phyloP scores from a whole-genome alignment of 1,140 invertebrate genomes.

The Ooceraea biroi region DNA sequence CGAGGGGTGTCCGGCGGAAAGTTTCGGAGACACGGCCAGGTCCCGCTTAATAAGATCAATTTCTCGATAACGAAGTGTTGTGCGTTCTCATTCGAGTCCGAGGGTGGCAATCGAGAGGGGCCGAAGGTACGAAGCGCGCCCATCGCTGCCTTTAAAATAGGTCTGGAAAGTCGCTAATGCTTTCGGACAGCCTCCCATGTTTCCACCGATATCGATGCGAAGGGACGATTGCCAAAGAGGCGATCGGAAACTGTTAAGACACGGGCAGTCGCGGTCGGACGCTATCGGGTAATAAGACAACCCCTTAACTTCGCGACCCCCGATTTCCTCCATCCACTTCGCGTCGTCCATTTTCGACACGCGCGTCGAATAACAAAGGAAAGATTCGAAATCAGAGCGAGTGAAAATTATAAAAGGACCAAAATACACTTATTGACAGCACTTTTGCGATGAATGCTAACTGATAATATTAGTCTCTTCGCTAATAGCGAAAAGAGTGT shows the following conservation, averaged over 20 bases:
- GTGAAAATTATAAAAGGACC: no score
- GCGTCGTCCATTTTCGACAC: not conserved
- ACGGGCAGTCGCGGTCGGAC: slow-evolving; percentile 19
- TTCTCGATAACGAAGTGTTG: slow-evolving; percentile 82
- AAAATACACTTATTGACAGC: no score
- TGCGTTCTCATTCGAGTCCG: slow-evolving; percentile 67
- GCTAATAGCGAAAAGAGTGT: no score
- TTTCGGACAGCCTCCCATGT: slow-evolving; percentile 73
- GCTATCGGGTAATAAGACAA: slow-evolving; percentile 17
- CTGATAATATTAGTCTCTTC: no score
- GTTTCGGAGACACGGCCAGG: slow-evolving; percentile 48
- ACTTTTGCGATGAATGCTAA: no score
- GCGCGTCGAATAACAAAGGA: not conserved
- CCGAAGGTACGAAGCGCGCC: slow-evolving; percentile 33
- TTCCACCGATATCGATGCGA: slow-evolving; percentile 63
- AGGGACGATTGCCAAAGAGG: not conserved
- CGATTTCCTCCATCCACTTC: slow-evolving; percentile 7
- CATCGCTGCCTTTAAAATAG: slow-evolving; percentile 73
- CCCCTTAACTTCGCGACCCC: slow-evolving; percentile 15
- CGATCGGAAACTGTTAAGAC: slow-evolving; percentile 50
- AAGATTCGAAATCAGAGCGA: not conserved
- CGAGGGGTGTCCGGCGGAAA: slow-evolving; percentile 62
- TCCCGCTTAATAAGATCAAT: slow-evolving; percentile 82
- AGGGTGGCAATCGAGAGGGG: slow-evolving; percentile 17
- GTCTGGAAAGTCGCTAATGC: slow-evolving; percentile 76